phyloP scores from a whole-genome alignment of 2,113 vertebrate species.

The Mastomys coucha region DNA sequence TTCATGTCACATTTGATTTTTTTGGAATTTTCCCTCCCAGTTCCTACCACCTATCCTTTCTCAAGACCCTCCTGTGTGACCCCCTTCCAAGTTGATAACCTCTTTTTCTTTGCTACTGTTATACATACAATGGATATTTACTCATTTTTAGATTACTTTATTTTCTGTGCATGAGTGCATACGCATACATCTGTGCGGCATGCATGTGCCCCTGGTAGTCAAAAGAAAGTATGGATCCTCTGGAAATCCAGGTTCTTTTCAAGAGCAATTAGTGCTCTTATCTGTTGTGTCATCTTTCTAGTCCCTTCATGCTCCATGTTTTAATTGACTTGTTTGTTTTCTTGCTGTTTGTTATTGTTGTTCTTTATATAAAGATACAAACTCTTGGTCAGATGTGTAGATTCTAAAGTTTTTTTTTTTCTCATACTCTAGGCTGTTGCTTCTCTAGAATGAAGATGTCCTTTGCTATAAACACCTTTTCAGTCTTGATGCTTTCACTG shows the following conservation, averaged over 20 bases:
- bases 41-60: too few relatives aligned
- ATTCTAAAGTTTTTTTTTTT: not conserved
- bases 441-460: not conserved
- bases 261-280: not conserved
- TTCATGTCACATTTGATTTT: not conserved
- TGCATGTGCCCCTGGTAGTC: not conserved
- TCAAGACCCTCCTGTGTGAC: not conserved
- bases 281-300: not conserved
- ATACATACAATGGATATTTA: not conserved
- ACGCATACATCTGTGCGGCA: not conserved
- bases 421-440: not conserved
- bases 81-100: not conserved
- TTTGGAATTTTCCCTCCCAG: not conserved
- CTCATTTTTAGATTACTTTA: not conserved
- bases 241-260: not conserved
- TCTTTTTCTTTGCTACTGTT: not conserved
- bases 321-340: not conserved
- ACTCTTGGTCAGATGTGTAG: not conserved
- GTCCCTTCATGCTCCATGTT: not conserved
- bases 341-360: not conserved
- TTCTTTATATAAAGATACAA: too few relatives aligned
- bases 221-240: not conserved
- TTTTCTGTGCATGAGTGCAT: not conserved
- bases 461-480: not conserved
- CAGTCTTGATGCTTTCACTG: not conserved